A percentile compares a stretch with the other conserved stretches of the same genome.
These are phyloP conservation scores for Paedocypris micromegethes DNA, from an alignment of 2,797 vertebrate genomes.

Conservation along the genomic window DNA sequence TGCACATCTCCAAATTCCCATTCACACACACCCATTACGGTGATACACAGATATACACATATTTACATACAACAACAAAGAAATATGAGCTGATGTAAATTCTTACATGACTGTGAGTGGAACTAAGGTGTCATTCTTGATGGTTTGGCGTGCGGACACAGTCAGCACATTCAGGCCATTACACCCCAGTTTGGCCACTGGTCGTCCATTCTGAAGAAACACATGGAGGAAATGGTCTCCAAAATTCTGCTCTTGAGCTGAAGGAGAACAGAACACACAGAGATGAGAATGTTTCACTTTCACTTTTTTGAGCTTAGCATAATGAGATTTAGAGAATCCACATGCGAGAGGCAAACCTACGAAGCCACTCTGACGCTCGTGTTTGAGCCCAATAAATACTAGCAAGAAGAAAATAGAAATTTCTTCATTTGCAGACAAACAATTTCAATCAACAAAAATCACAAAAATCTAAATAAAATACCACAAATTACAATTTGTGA, in stretches of 20 bases:
- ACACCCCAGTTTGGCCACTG: constrained; percentile 68
- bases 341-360: too few relatives aligned
- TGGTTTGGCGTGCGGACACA: constrained; percentile 57
- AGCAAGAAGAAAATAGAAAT: too few relatives aligned
- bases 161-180: constrained; percentile 63
- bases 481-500: too few relatives aligned
- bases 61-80: too few relatives aligned
- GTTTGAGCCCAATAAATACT: too few relatives aligned
- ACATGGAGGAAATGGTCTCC: constrained; percentile 76
- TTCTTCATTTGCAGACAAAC: too few relatives aligned
- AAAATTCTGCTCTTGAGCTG: constrained; percentile 71
- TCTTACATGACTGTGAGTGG: constrained; percentile 70
- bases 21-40: too few relatives aligned
- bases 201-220: constrained; percentile 75
- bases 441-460: too few relatives aligned
- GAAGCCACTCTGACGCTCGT: too few relatives aligned
- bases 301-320: background rate
- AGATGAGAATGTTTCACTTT: constrained; percentile 7
- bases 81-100: background rate
- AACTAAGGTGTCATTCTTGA: constrained; percentile 63
- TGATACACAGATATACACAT: too few relatives aligned
- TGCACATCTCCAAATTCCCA: too few relatives aligned
- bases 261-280: constrained; percentile 49
- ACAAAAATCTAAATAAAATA: too few relatives aligned
- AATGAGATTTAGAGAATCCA: constrained; percentile 21